Percentiles rank a stretch among this genome's conserved stretches.
Evolutionary conservation across 1,140 invertebrate genomes (phyloP).

Genomic region (Aphidius ervi): DNA sequence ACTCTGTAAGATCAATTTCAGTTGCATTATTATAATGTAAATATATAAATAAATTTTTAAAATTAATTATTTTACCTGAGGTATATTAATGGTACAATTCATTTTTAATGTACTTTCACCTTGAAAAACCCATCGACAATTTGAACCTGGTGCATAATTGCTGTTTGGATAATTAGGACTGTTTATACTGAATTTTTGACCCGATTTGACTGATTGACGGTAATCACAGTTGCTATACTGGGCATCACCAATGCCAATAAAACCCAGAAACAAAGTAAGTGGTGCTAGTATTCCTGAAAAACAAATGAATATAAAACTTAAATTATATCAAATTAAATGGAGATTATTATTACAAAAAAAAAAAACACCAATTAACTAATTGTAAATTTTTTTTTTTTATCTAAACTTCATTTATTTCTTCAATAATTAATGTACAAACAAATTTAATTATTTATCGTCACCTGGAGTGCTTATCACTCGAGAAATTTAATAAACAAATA

Average conservation of each 20-base stretch:
- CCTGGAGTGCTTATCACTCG: too few relatives aligned
- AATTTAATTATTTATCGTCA: too few relatives aligned
- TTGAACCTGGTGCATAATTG: slow-evolving; percentile 39
- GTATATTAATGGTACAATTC: slow-evolving; percentile 50
- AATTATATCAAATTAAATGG: background rate
- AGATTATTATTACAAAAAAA: too few relatives aligned
- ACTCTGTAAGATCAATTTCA: slow-evolving; percentile 22
- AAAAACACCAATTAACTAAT: too few relatives aligned
- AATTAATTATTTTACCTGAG: slow-evolving; percentile 44
- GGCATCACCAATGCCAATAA: background rate
- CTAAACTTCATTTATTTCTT: too few relatives aligned
- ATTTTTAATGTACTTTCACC: slow-evolving; percentile 51
- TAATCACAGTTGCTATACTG: slow-evolving; percentile 31
- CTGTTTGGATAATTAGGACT: slow-evolving; percentile 51
- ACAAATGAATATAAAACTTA: background rate
- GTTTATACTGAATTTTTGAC: slow-evolving; percentile 48
- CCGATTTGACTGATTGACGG: slow-evolving; percentile 33
- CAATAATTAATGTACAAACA: too few relatives aligned
- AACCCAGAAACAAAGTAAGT: background rate
- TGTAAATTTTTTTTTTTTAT: too few relatives aligned
- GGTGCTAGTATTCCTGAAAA: slow-evolving; percentile 1
- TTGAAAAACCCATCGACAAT: slow-evolving; percentile 53
- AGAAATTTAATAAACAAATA: too few relatives aligned
- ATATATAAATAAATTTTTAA: slow-evolving; percentile 11
- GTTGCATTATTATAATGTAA: background rate